A percentile compares a stretch with the other conserved stretches of the same genome.
Conservation (phyloP, 2,113 vertebrate species). For the Misgurnus anguillicaudatus region DNA sequence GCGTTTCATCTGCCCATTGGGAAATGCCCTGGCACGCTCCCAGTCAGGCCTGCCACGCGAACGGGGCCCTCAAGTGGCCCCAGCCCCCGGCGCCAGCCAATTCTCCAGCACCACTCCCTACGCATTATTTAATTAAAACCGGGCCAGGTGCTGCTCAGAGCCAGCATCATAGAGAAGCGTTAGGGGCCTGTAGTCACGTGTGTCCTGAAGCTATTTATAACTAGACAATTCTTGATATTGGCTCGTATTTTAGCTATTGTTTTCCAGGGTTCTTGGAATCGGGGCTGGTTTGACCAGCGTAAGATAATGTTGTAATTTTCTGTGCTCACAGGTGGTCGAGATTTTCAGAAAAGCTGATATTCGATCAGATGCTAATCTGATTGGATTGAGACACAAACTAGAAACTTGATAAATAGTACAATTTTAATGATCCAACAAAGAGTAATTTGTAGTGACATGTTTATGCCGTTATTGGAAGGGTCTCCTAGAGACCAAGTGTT, state of each 20-base stretch:
- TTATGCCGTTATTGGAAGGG: slow-evolving; percentile 2
- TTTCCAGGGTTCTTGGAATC: background rate
- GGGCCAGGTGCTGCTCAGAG: slow-evolving; percentile 51
- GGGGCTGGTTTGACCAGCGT: background rate
- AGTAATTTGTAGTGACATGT: slow-evolving; percentile 3
- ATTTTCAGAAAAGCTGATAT: slow-evolving; percentile 8
- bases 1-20: slow-evolving; percentile 19
- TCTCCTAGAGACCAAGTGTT: background rate
- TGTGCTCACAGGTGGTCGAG: background rate
- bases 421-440: slow-evolving; percentile 11
- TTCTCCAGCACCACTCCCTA: slow-evolving; percentile 42
- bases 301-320: background rate
- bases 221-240: background rate
- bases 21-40: slow-evolving; percentile 52
- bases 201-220: background rate
- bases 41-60: slow-evolving; percentile 44
- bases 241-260: background rate
- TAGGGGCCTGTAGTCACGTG: background rate
- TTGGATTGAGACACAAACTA: slow-evolving; percentile 13
- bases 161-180: slow-evolving; percentile 7
- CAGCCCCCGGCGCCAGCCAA: slow-evolving; percentile 42
- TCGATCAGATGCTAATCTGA: slow-evolving; percentile 33
- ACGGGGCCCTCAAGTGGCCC: slow-evolving; percentile 24
- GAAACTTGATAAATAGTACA: slow-evolving; percentile 22
- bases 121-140: slow-evolving; percentile 58